Percentiles rank a stretch among this genome's conserved stretches.
phyloP scores from a whole-genome alignment of 2,113 vertebrate genomes.

The Limanda limanda region DNA sequence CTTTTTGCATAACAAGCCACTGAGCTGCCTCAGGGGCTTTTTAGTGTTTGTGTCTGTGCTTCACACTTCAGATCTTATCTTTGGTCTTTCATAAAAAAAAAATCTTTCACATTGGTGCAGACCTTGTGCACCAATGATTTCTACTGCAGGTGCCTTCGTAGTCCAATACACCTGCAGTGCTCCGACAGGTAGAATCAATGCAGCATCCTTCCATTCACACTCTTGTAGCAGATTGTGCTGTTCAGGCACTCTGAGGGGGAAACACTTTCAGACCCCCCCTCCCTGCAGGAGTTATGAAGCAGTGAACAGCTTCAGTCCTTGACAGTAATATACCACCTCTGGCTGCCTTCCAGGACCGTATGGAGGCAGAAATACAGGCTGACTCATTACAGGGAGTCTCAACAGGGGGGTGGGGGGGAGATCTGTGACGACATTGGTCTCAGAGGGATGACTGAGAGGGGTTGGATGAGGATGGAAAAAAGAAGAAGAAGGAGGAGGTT shows the following conservation, averaged over 20 bases:
- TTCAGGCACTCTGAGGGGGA: conserved; percentile 33
- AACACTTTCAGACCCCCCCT: conserved; percentile 47
- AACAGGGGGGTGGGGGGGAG: not conserved
- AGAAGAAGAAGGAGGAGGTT: not conserved
- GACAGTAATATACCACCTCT: conserved; percentile 32
- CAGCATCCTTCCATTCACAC: conserved; percentile 35
- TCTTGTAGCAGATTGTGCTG: conserved; percentile 34
- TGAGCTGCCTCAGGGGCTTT: not conserved
- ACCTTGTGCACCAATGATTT: not conserved
- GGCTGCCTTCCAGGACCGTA: conserved; percentile 12
- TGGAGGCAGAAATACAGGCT: conserved; percentile 24
- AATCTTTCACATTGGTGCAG: conserved; percentile 9
- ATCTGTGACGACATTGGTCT: conserved; percentile 28
- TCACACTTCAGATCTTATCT: not conserved
- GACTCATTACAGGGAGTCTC: conserved; percentile 57
- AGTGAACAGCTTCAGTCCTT: conserved; percentile 20
- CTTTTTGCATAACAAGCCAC: too few relatives aligned
- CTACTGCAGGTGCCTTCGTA: conserved; percentile 15
- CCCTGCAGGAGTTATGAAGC: conserved; percentile 2
- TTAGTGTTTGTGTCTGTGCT: not conserved
- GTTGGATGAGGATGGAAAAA: conserved; percentile 17
- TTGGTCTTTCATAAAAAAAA: not conserved
- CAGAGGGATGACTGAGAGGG: conserved; percentile 25
- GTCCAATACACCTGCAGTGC: conserved; percentile 40
- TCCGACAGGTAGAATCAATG: conserved; percentile 27